A percentile compares a stretch with the other conserved stretches of the same genome.
These are phyloP conservation scores for Nannoperca obscura DNA, from an alignment of 2,797 vertebrate species.

Conservation along the genomic window DNA sequence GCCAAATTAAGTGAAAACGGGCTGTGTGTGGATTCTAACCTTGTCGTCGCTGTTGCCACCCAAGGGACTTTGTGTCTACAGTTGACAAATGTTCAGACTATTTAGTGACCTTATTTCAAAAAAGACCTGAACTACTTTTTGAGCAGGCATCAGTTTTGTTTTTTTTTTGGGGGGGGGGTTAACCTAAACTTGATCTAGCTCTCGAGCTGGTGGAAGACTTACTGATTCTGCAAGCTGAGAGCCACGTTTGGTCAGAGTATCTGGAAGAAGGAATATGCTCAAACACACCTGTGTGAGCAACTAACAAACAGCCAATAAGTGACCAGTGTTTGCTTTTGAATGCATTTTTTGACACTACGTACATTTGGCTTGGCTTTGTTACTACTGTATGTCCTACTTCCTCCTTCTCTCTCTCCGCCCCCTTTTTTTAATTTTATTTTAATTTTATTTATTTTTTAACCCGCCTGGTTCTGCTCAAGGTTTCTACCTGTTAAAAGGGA, in stretches of 20 bases:
- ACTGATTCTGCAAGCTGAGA: not conserved
- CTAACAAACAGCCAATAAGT: not conserved
- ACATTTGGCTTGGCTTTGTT: too few relatives aligned
- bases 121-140: not conserved
- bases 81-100: not conserved
- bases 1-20: not conserved
- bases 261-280: not conserved
- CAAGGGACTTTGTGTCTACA: not conserved
- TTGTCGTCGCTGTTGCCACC: not conserved
- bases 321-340: not conserved
- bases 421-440: too few relatives aligned
- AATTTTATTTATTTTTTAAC: too few relatives aligned
- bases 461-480: too few relatives aligned
- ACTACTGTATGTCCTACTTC: too few relatives aligned
- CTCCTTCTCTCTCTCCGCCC: too few relatives aligned
- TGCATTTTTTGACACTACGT: not conserved
- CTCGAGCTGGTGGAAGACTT: not conserved
- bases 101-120: not conserved
- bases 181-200: constrained; percentile 3
- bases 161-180: too few relatives aligned
- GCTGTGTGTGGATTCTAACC: not conserved
- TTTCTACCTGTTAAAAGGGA: too few relatives aligned
- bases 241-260: not conserved
- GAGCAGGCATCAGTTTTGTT: not conserved
- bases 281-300: not conserved